phyloP scores from a whole-genome alignment of 2,888 invertebrate genomes.

The Deladenus siricidicola region DNA sequence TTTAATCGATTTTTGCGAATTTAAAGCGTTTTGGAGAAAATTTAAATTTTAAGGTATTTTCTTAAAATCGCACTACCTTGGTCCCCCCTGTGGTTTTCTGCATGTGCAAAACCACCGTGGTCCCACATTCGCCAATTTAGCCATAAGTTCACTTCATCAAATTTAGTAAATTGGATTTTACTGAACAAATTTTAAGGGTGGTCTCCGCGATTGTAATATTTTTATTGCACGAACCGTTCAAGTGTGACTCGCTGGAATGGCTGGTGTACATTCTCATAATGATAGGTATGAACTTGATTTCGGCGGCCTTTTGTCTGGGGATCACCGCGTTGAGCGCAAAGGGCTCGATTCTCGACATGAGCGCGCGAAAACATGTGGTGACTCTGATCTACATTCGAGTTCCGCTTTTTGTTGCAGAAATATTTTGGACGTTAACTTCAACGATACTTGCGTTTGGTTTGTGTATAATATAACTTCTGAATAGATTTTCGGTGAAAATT shows the following conservation, averaged over 20 bases:
- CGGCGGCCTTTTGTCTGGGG: constrained; percentile 28
- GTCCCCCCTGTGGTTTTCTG: no score
- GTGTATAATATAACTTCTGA: no score
- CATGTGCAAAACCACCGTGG: no score
- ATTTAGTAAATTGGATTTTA: background rate
- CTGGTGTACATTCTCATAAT: constrained; percentile 29
- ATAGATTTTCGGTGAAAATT: no score
- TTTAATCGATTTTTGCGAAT: no score
- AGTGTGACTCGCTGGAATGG: constrained; percentile 32
- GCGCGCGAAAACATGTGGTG: constrained; percentile 66
- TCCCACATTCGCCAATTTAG: no score
- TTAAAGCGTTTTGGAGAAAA: no score
- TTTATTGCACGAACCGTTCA: constrained; percentile 41
- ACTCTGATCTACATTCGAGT: constrained; percentile 68
- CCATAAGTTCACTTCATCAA: background rate
- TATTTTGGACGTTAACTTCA: constrained; percentile 71
- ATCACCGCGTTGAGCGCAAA: constrained; percentile 55
- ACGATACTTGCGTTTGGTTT: constrained; percentile 60
- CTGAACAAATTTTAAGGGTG: constrained; percentile 24
- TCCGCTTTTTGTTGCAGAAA: constrained; percentile 69
- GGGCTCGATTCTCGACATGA: constrained; percentile 66
- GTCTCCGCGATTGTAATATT: constrained; percentile 28
- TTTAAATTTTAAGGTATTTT: no score
- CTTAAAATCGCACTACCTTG: no score
- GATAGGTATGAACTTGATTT: constrained; percentile 52